Conservation (phyloP, 2,113 vertebrate genomes). For the Acinonyx jubatus region DNA sequence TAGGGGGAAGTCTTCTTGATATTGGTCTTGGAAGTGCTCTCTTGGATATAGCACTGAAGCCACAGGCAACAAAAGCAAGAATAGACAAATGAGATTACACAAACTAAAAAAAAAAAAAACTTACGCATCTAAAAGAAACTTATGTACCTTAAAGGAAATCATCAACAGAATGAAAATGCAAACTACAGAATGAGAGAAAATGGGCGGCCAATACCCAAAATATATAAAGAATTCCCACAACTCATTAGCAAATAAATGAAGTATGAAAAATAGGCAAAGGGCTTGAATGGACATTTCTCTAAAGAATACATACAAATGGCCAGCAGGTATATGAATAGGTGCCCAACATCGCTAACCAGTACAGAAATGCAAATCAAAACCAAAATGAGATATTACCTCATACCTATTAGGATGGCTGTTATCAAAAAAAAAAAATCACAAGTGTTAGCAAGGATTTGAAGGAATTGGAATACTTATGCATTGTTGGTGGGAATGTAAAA, state of each 20-base stretch:
- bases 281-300: not conserved
- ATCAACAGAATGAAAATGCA: not conserved
- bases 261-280: not conserved
- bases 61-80: not conserved
- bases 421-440: not conserved
- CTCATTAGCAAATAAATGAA: not conserved
- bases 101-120: not conserved
- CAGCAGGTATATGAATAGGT: not conserved
- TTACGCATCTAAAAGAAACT: no score
- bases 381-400: not conserved
- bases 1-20: not conserved
- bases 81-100: not conserved
- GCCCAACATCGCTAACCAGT: not conserved
- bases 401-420: not conserved
- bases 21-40: not conserved
- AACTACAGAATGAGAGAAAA: not conserved
- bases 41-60: not conserved
- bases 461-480: not conserved
- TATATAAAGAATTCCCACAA: not conserved
- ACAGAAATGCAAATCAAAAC: not conserved
- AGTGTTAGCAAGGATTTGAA: not conserved
- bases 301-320: not conserved
- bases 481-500: not conserved
- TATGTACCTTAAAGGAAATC: not conserved
- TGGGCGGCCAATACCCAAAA: not conserved